phyloP scores from a whole-genome alignment of 92 coral and sea anemone species.

The Phymanthus crucifer region DNA sequence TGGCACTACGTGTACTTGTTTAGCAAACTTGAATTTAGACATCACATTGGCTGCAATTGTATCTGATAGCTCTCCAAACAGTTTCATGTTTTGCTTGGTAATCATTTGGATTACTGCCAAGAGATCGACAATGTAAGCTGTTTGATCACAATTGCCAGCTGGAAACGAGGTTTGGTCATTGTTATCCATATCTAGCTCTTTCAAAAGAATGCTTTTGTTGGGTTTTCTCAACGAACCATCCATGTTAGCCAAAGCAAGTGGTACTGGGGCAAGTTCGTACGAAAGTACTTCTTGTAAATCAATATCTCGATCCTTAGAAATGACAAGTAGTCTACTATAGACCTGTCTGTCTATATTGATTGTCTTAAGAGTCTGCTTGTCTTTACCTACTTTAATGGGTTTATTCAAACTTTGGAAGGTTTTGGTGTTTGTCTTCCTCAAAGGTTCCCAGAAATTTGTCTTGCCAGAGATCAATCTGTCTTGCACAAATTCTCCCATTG shows the following conservation, averaged over 20 bases:
- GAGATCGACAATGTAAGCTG: constrained; percentile 25
- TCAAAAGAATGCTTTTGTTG: constrained; percentile 32
- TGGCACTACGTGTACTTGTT: constrained; percentile 23
- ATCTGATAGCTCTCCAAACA: constrained; percentile 25
- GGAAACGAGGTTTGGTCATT: constrained; percentile 22
- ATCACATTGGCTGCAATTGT: constrained; percentile 21
- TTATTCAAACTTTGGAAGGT: constrained; percentile 24
- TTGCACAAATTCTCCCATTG: constrained; percentile 13
- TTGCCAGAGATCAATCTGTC: constrained; percentile 16
- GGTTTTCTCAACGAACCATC: constrained; percentile 42
- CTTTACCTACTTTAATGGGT: constrained; percentile 13
- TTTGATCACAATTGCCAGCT: constrained; percentile 16
- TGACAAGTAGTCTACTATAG: constrained; percentile 19
- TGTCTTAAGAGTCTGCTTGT: constrained; percentile 11
- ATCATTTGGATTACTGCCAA: constrained; percentile 28
- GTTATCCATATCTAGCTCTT: constrained; percentile 29
- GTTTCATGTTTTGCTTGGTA: constrained; percentile 11
- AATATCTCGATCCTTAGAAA: constrained; percentile 20
- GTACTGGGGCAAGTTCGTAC: constrained; percentile 32
- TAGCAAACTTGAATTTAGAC: constrained; percentile 11
- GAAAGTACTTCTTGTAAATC: constrained; percentile 18
- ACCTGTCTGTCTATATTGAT: constrained; percentile 6
- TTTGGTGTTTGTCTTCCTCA: constrained; percentile 1
- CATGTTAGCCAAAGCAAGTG: constrained; percentile 23
- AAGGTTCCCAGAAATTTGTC: constrained; percentile 21